Evolutionary conservation across 2,797 vertebrate species (phyloP).

Genomic region (Melanotaenia trifasciata): DNA sequence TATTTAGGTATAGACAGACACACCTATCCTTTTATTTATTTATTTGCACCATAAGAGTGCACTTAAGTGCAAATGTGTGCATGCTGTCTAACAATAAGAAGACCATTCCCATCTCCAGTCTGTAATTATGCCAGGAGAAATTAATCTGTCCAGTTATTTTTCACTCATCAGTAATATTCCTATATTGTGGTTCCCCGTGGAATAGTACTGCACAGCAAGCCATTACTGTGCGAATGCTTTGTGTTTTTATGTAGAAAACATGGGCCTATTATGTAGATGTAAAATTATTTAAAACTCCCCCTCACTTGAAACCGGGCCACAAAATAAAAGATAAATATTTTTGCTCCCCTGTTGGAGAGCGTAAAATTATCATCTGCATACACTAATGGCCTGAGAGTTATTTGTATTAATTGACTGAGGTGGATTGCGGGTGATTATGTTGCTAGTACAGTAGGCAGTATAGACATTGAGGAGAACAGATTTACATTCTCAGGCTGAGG

Average conservation of each 20-base stretch:
- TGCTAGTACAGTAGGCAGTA: slow-evolving; percentile 37
- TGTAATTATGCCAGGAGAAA: slow-evolving; percentile 80
- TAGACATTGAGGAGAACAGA: slow-evolving; percentile 41
- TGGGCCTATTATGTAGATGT: slow-evolving; percentile 73
- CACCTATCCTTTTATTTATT: slow-evolving; percentile 22
- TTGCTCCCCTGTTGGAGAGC: slow-evolving; percentile 1
- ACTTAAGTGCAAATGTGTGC: slow-evolving; percentile 68
- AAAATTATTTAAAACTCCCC: slow-evolving; percentile 67
- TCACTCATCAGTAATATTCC: slow-evolving; percentile 76
- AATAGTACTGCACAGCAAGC: slow-evolving; percentile 74
- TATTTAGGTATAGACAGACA: slow-evolving; percentile 11
- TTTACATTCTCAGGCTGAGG: slow-evolving; percentile 56
- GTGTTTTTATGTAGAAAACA: slow-evolving; percentile 48
- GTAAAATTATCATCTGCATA: slow-evolving; percentile 71
- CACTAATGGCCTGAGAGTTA: slow-evolving; percentile 70
- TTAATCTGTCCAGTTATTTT: slow-evolving; percentile 79
- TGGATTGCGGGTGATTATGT: slow-evolving; percentile 64
- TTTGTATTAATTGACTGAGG: slow-evolving; percentile 69
- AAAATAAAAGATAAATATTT: slow-evolving; percentile 51
- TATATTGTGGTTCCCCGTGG: slow-evolving; percentile 76
- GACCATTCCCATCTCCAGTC: slow-evolving; percentile 66
- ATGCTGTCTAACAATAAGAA: slow-evolving; percentile 67
- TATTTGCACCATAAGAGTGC: slow-evolving; percentile 48
- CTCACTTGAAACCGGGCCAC: slow-evolving; percentile 51
- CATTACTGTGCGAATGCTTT: slow-evolving; percentile 69